phyloP scores from a whole-genome alignment of 1,140 invertebrate genomes.

The Cyclina sinensis region DNA sequence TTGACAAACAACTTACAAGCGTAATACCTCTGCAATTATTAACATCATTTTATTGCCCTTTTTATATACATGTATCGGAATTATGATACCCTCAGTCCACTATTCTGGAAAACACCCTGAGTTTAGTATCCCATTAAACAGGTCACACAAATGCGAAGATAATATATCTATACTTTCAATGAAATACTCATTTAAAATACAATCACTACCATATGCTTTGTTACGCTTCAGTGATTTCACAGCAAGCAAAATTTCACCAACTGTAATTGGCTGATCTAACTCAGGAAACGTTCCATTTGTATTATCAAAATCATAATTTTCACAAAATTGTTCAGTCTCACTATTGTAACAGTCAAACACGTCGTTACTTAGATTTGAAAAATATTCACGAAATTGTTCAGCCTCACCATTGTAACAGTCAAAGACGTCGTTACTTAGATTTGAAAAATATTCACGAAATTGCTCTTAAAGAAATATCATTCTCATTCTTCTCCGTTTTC shows the following conservation, averaged over 20 bases:
- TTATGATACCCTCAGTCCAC: too few relatives aligned
- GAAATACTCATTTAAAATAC: too few relatives aligned
- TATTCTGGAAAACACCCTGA: not conserved
- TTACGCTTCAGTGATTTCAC: not conserved
- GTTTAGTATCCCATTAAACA: conserved; percentile 12
- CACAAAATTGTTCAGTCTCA: too few relatives aligned
- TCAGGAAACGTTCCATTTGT: too few relatives aligned
- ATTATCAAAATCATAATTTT: not conserved
- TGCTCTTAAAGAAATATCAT: not conserved
- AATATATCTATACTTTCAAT: conserved; percentile 25
- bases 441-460: not conserved
- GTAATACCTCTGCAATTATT: too few relatives aligned
- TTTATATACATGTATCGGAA: too few relatives aligned
- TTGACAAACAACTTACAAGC: too few relatives aligned
- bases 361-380: not conserved
- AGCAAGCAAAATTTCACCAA: conserved; percentile 1
- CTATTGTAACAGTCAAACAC: not conserved
- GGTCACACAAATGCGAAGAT: conserved; percentile 10
- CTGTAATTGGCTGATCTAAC: too few relatives aligned
- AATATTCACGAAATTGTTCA: conserved; percentile 1
- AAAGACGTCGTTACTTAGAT: not conserved
- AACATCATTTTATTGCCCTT: too few relatives aligned
- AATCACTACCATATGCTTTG: not conserved
- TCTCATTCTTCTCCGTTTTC: not conserved
- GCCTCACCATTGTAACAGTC: not conserved